Conservation (phyloP, 2,888 invertebrate genomes). For the Tenodera sinensis region DNA sequence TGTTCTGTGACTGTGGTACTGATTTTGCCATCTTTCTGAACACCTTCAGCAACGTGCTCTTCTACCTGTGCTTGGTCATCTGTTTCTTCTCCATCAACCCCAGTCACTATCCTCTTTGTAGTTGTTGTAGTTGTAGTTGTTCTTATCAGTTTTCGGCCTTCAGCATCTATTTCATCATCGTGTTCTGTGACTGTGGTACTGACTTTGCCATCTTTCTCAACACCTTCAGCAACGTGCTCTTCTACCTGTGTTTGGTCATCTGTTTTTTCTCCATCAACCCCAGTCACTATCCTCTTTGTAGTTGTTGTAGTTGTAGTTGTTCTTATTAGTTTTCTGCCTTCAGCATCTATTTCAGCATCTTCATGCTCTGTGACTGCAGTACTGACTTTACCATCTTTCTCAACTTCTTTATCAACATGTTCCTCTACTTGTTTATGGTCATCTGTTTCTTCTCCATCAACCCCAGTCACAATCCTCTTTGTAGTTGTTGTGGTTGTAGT, state of each 20-base stretch:
- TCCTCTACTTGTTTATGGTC: no score
- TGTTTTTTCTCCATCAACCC: background rate
- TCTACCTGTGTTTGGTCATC: background rate
- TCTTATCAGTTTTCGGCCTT: no score
- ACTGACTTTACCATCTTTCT: no score
- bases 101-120: background rate
- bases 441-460: no score
- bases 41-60: background rate
- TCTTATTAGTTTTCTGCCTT: no score
- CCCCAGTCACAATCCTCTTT: no score
- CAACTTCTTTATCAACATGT: no score
- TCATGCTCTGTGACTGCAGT: no score
- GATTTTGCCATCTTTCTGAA: background rate
- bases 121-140: background rate
- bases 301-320: background rate
- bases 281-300: background rate
- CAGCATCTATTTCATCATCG: no score
- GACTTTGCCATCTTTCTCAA: background rate
- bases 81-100: background rate
- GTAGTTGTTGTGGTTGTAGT: no score
- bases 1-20: background rate
- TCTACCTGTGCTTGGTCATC: background rate
- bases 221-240: background rate
- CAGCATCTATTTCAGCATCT: no score
- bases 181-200: slow-evolving; percentile 13